Evolutionary conservation across 2,888 invertebrate species (phyloP), one percentile per base, ranked within the genome.

Genomic region (Bembecia ichneumoniformis): DNA sequence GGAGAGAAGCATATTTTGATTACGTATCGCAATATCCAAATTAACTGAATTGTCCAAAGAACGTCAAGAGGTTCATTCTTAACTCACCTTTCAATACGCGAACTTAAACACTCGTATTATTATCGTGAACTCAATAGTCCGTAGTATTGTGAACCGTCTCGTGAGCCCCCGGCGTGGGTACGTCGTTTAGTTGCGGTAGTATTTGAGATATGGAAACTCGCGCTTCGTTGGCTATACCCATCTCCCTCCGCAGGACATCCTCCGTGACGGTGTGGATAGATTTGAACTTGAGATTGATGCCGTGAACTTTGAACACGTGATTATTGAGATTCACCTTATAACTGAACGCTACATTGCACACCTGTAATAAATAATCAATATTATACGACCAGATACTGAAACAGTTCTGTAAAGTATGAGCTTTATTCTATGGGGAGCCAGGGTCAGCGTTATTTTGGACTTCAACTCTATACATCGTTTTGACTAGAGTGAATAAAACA

Each of bases 311-410:
- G 52, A 64, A 74, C 49, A 87, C 87, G 55, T 88, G 88, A 59
- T 88, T 88, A 66, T 88, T 88, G 13, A 88, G 58, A 55, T 88
- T 88, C 55, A 88, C 88, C 57, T 88, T 88, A 63, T 88, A 88
- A 58, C 87, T 86, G 62, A 88, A 88, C 4, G 87, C 81, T 0
- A 87, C 82, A 54, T 81, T 84, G 71, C 88, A 88, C 17, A 87
- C 82, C 87, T 88, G 75, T 34, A n/a, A n/a, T 17, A 68, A 11
- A 16, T 16, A 40, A 40, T 13, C 40, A 40, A 2, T 43, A 1
- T 9, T 9, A 14, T 15, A 15, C 15, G 10, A 28, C 28, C 2
- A 28, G 9, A 28, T 9, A 28, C 7, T 28, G 28, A 28, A 28
- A 28, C 28, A 28, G 28, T 28, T 28, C 9, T 7, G 28, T 28